A percentile compares a stretch with the other conserved stretches of the same genome.
phyloP scores from a whole-genome alignment of 2,113 vertebrate genomes.

The Salvator merianae region DNA sequence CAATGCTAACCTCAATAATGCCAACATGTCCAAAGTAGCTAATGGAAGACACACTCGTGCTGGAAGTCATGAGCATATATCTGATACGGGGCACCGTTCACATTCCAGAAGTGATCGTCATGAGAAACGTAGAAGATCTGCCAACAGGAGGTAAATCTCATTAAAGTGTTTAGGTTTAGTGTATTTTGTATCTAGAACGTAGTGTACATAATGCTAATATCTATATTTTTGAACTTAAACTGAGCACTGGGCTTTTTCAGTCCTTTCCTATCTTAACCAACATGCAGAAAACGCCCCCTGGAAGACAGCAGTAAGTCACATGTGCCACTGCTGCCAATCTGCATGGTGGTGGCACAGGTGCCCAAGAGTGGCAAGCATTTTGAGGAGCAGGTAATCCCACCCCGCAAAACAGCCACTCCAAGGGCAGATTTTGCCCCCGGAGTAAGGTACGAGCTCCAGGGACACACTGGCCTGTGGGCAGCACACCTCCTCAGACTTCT shows the following conservation, averaged over 20 bases:
- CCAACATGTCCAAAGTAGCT: conserved; percentile 91
- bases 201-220: neutral
- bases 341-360: no score
- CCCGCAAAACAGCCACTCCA: no score
- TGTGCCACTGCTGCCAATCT: no score
- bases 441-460: no score
- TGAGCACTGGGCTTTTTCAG: neutral
- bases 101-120: conserved; percentile 78
- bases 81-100: conserved; percentile 83
- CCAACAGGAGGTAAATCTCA: conserved; percentile 87
- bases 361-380: no score
- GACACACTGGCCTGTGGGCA: no score
- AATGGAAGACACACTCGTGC: conserved; percentile 83
- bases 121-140: conserved; percentile 83
- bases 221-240: neutral
- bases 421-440: no score
- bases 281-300: no score
- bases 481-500: no score
- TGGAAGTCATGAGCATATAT: conserved; percentile 83
- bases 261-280: neutral
- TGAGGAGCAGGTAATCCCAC: no score
- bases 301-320: no score
- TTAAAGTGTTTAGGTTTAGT: conserved; percentile 3
- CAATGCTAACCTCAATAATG: conserved; percentile 99
- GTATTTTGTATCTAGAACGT: neutral